Conservation (phyloP, 2,797 vertebrate genomes). For the Enteromius fasciolatus region DNA sequence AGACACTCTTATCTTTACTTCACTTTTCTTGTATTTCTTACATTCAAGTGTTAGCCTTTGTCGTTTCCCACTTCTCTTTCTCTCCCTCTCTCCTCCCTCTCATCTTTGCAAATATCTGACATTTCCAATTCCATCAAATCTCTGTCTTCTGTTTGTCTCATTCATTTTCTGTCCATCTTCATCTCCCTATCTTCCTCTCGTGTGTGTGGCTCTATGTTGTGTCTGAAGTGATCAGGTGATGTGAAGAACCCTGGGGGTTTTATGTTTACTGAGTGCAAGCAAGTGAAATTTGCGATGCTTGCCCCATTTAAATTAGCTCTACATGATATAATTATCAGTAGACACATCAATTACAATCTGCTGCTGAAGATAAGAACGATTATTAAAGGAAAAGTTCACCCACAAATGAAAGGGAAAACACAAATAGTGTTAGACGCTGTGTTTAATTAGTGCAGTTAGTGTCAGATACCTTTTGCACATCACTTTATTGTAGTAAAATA, state of each 20-base stretch:
- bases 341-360: constrained; percentile 73
- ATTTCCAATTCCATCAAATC: constrained; percentile 45
- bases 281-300: constrained; percentile 55
- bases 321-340: constrained; percentile 76
- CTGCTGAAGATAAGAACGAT: constrained; percentile 75
- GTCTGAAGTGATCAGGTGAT: constrained; percentile 72
- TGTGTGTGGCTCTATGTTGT: constrained; percentile 54
- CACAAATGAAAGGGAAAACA: background rate
- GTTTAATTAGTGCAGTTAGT: background rate
- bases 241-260: constrained; percentile 67
- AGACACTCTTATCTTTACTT: constrained; percentile 49
- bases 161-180: constrained; percentile 18
- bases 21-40: constrained; percentile 11
- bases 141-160: constrained; percentile 27
- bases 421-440: background rate
- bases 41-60: constrained; percentile 14
- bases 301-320: constrained; percentile 57
- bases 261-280: constrained; percentile 52
- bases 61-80: constrained; percentile 10
- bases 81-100: constrained; percentile 38
- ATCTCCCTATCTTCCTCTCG: constrained; percentile 39
- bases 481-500: no score
- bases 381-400: constrained; percentile 69
- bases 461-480: background rate
- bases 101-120: constrained; percentile 51